Evolutionary conservation across 2,797 vertebrate species (phyloP), one percentile per base, ranked within the genome.

Genomic region (Micropoecilia bifurca): DNA sequence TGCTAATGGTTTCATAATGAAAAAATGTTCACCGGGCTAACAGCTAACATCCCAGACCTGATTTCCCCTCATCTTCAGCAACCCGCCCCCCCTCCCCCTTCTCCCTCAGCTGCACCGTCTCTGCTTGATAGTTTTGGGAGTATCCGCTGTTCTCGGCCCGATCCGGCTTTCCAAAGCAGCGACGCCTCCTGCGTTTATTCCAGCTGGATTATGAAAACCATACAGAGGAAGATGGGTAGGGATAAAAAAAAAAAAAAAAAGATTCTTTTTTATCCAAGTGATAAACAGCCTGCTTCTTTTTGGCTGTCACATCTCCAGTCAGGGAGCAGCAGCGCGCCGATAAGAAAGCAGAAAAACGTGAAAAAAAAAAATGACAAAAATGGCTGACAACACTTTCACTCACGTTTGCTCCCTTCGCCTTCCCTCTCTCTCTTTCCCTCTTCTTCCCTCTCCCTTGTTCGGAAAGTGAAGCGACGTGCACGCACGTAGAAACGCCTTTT

Each of bases 1-100:
- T 94, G 97, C 97, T 97, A 99, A 98, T 93, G 98, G 98, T 97
- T 99, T 99, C 98, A 99, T 99, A 96, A 96, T 97, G 97, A 96
- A 96, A 95, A 96, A 87, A 96, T 95, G 94, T 95, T 94, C 91
- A 92, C 95, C 91, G 93, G 94, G 94, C 90, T 95, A 92, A 96
- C 96, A 96, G 96, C 96, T 96, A 96, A 95, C 98, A 99, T 99
- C 96, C 96, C 97, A 96, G 91, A 90, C 28, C 78, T 78, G 80
- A 90, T 88, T 80, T 88, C 91, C 80, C 90, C 85, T 90, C 89
- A 88, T 89, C 80, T 79, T 93, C 95, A 90, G 88, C 90, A 88
- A 61, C 87, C 88, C 45, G 77, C 79, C 79, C 90, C 88, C 57
- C 79, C 79, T 90, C 88, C 57, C 87, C 89, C 48, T 79, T 50